A percentile compares a stretch with the other conserved stretches of the same genome.
These are phyloP conservation scores for Lepilemur septentrionalis DNA, from an alignment of 2,797 vertebrate species.

Conservation along the genomic window DNA sequence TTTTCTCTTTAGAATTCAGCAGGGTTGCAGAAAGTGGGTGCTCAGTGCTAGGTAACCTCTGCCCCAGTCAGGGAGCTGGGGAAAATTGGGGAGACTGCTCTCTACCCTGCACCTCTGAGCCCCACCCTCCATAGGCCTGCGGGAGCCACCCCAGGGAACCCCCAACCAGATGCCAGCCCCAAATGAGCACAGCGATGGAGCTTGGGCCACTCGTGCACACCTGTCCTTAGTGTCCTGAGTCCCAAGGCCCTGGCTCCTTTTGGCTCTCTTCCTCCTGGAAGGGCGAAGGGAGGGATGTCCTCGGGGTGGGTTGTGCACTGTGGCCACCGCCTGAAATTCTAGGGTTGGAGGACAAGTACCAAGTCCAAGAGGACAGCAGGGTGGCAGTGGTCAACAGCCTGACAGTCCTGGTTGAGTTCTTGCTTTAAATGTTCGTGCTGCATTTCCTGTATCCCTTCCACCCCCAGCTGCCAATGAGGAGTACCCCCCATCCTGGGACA, in stretches of 20 bases:
- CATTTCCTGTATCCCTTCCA: too few relatives aligned
- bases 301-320: neutral
- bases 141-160: neutral
- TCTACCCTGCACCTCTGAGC: neutral
- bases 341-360: neutral
- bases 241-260: neutral
- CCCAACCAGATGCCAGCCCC: neutral
- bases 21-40: neutral
- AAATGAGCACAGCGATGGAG: neutral
- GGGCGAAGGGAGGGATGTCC: neutral
- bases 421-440: too few relatives aligned
- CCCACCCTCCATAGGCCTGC: too few relatives aligned
- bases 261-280: neutral
- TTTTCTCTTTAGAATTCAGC: neutral
- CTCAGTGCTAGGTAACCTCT: neutral
- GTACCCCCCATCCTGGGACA: neutral
- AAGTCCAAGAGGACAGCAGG: neutral
- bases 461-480: neutral
- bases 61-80: too few relatives aligned
- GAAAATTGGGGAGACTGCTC: neutral
- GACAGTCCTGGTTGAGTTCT: neutral
- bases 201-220: fast-evolving
- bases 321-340: neutral
- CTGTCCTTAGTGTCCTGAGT: neutral
- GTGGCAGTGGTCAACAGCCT: neutral